Conservation (phyloP, 30 jellyfish, hydroid and myxozoan species). For the Sanderia malayensis region DNA sequence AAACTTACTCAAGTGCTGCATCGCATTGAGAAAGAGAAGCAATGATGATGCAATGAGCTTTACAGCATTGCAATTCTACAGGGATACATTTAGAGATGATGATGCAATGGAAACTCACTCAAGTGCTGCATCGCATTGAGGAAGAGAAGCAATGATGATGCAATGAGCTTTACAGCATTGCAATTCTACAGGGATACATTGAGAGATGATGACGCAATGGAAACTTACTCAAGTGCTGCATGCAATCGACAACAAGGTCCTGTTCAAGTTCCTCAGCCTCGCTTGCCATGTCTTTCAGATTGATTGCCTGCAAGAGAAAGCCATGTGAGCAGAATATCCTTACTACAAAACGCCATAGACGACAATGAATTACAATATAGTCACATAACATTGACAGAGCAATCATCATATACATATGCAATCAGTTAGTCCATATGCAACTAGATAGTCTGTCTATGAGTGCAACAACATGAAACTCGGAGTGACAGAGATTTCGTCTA, state of each 20-base stretch:
- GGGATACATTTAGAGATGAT: not conserved
- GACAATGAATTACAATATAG: not conserved
- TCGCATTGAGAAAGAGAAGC: too few species aligned
- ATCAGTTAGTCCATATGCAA: too few species aligned
- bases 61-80: not conserved
- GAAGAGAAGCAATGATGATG: too few species aligned
- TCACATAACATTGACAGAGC: too few species aligned
- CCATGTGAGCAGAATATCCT: not conserved
- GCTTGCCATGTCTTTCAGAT: slow-evolving; percentile 48
- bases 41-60: not conserved
- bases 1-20: slow-evolving; percentile 79
- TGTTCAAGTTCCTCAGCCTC: slow-evolving; percentile 78
- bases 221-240: too few species aligned
- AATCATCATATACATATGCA: too few species aligned
- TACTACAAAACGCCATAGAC: not conserved
- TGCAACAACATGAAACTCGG: too few species aligned
- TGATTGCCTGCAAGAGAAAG: slow-evolving; percentile 56
- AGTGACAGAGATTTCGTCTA: too few species aligned
- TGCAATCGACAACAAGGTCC: slow-evolving; percentile 79
- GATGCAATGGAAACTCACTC: too few species aligned
- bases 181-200: not conserved
- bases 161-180: not conserved
- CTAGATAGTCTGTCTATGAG: too few species aligned
- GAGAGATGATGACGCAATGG: too few species aligned
- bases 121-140: too few species aligned